Evolutionary conservation across 2,888 invertebrate species (phyloP), one percentile per base, ranked within the genome.

Genomic region (Diadegma fenestrale): DNA sequence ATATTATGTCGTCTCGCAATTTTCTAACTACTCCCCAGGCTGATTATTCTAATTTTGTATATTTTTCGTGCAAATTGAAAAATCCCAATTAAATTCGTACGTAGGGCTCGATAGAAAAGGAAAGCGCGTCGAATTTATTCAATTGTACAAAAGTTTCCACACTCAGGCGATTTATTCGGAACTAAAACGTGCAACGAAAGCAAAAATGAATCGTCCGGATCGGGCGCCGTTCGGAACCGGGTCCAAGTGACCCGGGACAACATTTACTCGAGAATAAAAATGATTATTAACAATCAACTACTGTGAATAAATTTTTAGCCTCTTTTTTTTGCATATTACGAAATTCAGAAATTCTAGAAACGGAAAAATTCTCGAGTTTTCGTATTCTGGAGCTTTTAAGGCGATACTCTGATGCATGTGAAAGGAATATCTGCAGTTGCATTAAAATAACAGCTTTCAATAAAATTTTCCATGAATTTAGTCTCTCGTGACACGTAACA

Each of bases 401-500:
- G n/a, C 3, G 33, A 33, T 64, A 64, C n/a, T 51, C 51, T n/a
- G 64, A n/a, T 2, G 14, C 26, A 26, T 26, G 26, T 54, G 26
- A 26, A 26, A 58, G 5, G 12, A 58, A 26, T 58, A 58, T 58
- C 58, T 12, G 12, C 12, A 26, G 26, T 58, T 58, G 14, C 58
- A 58, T 58, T 14, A 58, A 26, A 12, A 26, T 58, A 14, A 26
- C 14, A 5, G 5, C 17, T 48, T 17, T 33, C 26, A 30, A 17
- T 6, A 14, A 37, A 2, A 33, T 37, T 51, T 69, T 5, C 22
- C 19, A 17, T 71, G 43, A 51, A 68, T 69, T 54, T 37, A 68
- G 37, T 51, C 58, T 73, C 30, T 79, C 82, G 82, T 83, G 78
- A 78, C 73, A 73, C 41, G 48, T 10, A 37, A 78, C 6, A n/a